These are phyloP conservation scores for Drosophila fungiperda DNA, from an alignment of 2,888 invertebrate genomes.

Conservation along the genomic window DNA sequence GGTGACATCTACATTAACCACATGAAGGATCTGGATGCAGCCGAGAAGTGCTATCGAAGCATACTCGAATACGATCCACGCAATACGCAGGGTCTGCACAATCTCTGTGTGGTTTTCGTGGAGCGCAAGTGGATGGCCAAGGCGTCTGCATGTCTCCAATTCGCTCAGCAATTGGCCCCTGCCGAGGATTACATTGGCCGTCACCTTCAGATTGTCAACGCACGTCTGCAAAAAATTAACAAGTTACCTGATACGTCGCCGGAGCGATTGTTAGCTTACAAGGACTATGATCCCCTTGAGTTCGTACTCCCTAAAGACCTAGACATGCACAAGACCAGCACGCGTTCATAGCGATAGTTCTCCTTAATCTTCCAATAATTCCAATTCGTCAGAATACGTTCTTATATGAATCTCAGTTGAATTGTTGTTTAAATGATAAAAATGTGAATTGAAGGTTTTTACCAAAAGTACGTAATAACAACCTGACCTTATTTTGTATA, in stretches of 20 bases:
- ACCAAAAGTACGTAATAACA: conserved; percentile 56
- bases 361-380: conserved; percentile 11
- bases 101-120: conserved; percentile 97
- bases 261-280: conserved; percentile 83
- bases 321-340: conserved; percentile 46
- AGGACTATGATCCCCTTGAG: conserved; percentile 84
- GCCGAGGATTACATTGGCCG: conserved; percentile 95
- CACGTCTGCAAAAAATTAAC: conserved; percentile 81
- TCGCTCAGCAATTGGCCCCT: conserved; percentile 93
- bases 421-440: background rate
- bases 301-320: conserved; percentile 64
- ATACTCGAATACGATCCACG: conserved; percentile 94
- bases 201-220: conserved; percentile 93
- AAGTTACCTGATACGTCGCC: conserved; percentile 81
- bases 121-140: conserved; percentile 94
- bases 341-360: conserved; percentile 58
- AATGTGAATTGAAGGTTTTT: conserved; percentile 9
- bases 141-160: conserved; percentile 93
- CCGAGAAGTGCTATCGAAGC: conserved; percentile 96
- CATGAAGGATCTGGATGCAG: conserved; percentile 96
- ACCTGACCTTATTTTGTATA: conserved; percentile 58
- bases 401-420: conserved; percentile 9
- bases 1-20: conserved; percentile 98
- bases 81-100: conserved; percentile 97
- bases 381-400: background rate